Evolutionary conservation across 1,140 invertebrate genomes (phyloP), one percentile per base, ranked within the genome.

Genomic region (Sogatella furcifera): DNA sequence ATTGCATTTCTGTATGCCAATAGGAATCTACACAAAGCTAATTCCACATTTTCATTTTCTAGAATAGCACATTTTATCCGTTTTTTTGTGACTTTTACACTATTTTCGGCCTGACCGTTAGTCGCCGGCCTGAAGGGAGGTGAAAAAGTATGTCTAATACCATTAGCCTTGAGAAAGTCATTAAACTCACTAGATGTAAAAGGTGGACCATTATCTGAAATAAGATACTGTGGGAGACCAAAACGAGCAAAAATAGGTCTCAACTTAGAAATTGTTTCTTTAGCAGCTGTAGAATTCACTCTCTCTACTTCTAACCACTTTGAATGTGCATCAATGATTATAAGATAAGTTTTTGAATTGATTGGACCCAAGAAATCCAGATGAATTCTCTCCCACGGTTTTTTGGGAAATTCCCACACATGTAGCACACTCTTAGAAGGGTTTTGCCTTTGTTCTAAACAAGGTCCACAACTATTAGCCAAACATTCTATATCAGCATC

Each of bases 301-400:
- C 62, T 21, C 10, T 49, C 15, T 19, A 74, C 66, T 61, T 76
- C 71, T 11, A 67, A 65, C 72, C 73, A 77, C 54, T 75, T 77
- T 0, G 69, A 69, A 64, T 68, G 67, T 5, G 71, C 67, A 62
- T 78, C 73, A 5, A 72, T 68, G 6, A 76, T 57, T 2, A 77
- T 59, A 10, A 77, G 61, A 64, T 70, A 74, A 42, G 57, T 62
- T 15, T 63, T 62, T 42, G 65, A 66, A 9, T 66, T 46, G 24
- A 72, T 69, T 11, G 67, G 69, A 34, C 74, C 72, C 19, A 65
- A 69, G 54, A 64, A 64, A 46, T 68, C 66, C 14, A 57, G 11
- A 57, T 67, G 64, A 19, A 67, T 43, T 9, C 66, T 41, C 58
- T 67, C 42, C 57, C 58, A 66, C 1, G 62, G 42, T 31, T 46